Evolutionary conservation across 1,140 invertebrate species (phyloP), one percentile per base, ranked within the genome.

Genomic region (Cylas formicarius): DNA sequence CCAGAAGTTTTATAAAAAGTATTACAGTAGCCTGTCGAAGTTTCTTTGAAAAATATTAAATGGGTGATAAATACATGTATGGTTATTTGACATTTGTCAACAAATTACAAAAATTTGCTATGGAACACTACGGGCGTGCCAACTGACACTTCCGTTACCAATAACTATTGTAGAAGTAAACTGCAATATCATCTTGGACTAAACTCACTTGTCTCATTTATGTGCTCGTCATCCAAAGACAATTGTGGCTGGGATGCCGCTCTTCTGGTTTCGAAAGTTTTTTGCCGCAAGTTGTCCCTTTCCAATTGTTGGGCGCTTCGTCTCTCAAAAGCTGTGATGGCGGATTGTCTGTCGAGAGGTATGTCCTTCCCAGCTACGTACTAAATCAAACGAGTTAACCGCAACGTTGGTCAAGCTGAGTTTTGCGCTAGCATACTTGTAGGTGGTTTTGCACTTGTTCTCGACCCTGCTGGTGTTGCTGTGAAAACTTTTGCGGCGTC

Each of bases 181-280:
- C n/a, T n/a, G n/a, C 7, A 19, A 36, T 20, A 36, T 36, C 8
- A 20, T 9, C 22, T 9, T 3, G 9, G 13, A 20, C 20, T 16
- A 13, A 34, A 34, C 41, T 45, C 32, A 45, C 43, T 10, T 20
- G 18, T 7, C 13, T 52, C 43, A 17, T 57, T 57, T 3, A 44
- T 52, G n/a, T n/a, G n/a, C 23, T 73, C 70, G 27, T 73, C 71
- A 23, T 74, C 78, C 38, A 74, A 75, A 9, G 75, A 69, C 7
- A 81, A 60, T 38, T 82, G 79, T 5, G 79, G 80, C 44, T 82
- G 80, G 1, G 80, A 82, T 1, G 73, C 67, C 2, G 78, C 74
- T 47, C 74, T 61, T 53, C 73, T 59, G 2, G 71, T 68, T 58
- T 76, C 74, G 28, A 76, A 67, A 29, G 68, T 72, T 58, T 67